Evolutionary conservation across 2,797 vertebrate genomes (phyloP), one percentile per base, ranked within the genome.

Genomic region (Myotis daubentonii): DNA sequence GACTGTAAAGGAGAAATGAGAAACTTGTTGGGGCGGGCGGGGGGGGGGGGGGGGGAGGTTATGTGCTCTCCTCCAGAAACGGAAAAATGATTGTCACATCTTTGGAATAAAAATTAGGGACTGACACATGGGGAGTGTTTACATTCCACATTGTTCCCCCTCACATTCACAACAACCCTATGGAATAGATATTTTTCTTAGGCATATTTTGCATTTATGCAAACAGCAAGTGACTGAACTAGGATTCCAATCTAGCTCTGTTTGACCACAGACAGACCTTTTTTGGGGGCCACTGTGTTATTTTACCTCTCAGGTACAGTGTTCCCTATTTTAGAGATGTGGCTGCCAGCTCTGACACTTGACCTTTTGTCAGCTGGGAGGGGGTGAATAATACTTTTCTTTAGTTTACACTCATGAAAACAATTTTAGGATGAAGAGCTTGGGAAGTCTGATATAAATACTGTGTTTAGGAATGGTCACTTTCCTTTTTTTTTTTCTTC

Each of bases 381-480:
- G 11, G 25, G 33, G 19, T 66, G 0, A 36, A n/a, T 94, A 68
- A 79, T 78, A 36, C 25, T 90, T 87, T 87, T 78, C 83, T 62
- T 94, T 95, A 47, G 8, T 53, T 89, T 90, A 76, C 11, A 66
- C 55, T 87, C n/a, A 20, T 44, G 62, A 70, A 93, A 90, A 70
- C 30, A 84, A 15, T 94, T 89, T 94, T 85, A 85, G 57, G 20
- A 55, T 44, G 20, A 94, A 94, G 41, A 33, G 10, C 53, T 84
- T 89, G 38, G 60, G 89, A 89, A 89, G 79, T 89, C 25, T 72
- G 79, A 66, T 89, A 20, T 94, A 94, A 96, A 92, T 93, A 5
- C 62, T 75, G 0, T 82, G 44, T 91, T 88, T 87, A 79, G 22
- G 94, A 96, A 82, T 75, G 71, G 15, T 80, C 87, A 44, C 71